phyloP scores from a whole-genome alignment of 2,797 vertebrate species.

The Sebastes itinus region DNA sequence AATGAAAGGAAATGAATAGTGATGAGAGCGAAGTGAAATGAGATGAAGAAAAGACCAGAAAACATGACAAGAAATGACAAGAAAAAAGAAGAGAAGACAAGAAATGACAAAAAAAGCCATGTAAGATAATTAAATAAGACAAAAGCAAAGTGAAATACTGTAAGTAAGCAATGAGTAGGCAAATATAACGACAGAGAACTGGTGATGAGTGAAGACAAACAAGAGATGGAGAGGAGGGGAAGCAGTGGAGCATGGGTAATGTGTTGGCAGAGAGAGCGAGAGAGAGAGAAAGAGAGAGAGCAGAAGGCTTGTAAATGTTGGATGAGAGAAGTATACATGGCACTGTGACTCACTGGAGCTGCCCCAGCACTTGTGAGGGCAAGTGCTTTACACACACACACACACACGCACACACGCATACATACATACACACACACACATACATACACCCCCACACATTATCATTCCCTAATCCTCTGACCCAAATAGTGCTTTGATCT shows the following conservation, averaged over 20 bases:
- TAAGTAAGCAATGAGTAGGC: neutral
- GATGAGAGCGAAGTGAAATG: neutral
- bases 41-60: neutral
- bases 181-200: neutral
- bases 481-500: neutral
- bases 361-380: slow-evolving; percentile 81
- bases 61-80: neutral
- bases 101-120: neutral
- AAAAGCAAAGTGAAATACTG: neutral
- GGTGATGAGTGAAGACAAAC: slow-evolving; percentile 49
- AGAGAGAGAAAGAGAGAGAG: slow-evolving; percentile 32
- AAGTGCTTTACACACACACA: slow-evolving; percentile 73
- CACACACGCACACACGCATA: neutral
- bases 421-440: neutral
- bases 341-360: slow-evolving; percentile 77
- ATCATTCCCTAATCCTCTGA: neutral
- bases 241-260: slow-evolving; percentile 65
- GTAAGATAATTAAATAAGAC: neutral
- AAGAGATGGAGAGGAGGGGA: slow-evolving; percentile 29
- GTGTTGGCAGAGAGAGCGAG: slow-evolving; percentile 38
- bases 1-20: neutral
- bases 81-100: neutral
- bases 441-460: neutral
- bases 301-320: slow-evolving; percentile 79
- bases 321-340: slow-evolving; percentile 82